Evolutionary conservation across 2,888 invertebrate species (phyloP).

Genomic region (Helicoverpa assulta): DNA sequence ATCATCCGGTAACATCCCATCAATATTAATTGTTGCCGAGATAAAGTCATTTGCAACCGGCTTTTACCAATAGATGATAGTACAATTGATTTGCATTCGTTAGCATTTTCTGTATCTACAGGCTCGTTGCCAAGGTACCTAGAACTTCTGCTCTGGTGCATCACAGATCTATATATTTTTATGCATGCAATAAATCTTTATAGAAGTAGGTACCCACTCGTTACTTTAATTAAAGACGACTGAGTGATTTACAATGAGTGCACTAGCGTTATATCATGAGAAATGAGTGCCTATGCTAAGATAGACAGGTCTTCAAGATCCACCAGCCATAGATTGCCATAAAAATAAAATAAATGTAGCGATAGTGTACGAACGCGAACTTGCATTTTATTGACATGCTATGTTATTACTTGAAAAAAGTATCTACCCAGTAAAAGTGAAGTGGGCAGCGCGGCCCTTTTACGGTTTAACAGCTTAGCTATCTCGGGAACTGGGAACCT

Average conservation of each 20-base stretch:
- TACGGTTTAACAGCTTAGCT: constrained; percentile 11
- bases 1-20: constrained; percentile 9
- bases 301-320: constrained; percentile 16
- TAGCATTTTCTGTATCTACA: constrained; percentile 17
- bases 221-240: constrained; percentile 32
- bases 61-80: constrained; percentile 16
- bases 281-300: constrained; percentile 10
- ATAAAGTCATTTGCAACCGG: constrained; percentile 27
- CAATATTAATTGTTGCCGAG: constrained; percentile 26
- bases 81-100: constrained; percentile 30
- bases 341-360: constrained; percentile 21
- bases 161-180: too few species aligned
- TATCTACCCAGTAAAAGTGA: constrained; percentile 6
- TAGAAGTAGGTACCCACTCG: constrained; percentile 16
- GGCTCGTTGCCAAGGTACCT: constrained; percentile 1
- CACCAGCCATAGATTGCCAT: constrained; percentile 21
- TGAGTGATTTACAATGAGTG: constrained; percentile 53
- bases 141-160: too few species aligned
- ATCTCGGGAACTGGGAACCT: neutral
- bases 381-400: constrained; percentile 18
- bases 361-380: neutral
- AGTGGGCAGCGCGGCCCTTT: constrained; percentile 23
- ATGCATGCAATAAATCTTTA: constrained; percentile 19
- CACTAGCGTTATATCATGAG: constrained; percentile 20
- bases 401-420: constrained; percentile 23